Percentiles rank a stretch among this genome's conserved stretches.
Conservation (phyloP, 2,797 vertebrate species). For the Xenopus petersii region DNA sequence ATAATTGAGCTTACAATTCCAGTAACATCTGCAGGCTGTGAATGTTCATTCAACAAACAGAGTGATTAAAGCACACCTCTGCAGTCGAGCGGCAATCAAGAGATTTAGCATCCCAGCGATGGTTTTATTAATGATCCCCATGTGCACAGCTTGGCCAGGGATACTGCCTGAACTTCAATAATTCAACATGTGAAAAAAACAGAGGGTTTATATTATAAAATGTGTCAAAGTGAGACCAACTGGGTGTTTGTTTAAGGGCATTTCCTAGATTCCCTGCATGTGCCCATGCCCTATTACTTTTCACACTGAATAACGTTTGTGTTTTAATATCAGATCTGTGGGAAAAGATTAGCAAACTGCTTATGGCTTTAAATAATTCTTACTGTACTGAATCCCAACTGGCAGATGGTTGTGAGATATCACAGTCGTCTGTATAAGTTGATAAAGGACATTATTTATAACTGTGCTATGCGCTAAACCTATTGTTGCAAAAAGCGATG, state of each 20-base stretch:
- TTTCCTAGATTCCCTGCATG: background rate
- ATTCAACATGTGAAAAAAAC: constrained; percentile 31
- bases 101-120: constrained; percentile 16
- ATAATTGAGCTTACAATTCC: constrained; percentile 43
- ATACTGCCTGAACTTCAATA: constrained; percentile 32
- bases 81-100: constrained; percentile 21
- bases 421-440: background rate
- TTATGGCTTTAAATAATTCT: constrained; percentile 29
- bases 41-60: constrained; percentile 30
- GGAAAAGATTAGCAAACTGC: constrained; percentile 28
- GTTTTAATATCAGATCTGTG: background rate
- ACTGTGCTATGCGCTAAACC: too few relatives aligned
- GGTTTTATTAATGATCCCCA: constrained; percentile 19
- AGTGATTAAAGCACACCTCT: constrained; percentile 36
- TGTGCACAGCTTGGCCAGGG: constrained; percentile 10
- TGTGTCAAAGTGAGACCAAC: constrained; percentile 11
- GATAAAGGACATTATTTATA: too few relatives aligned
- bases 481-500: too few relatives aligned
- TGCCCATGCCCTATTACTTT: background rate
- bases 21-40: constrained; percentile 33
- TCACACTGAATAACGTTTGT: too few relatives aligned
- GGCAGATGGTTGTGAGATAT: constrained; percentile 25
- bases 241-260: background rate
- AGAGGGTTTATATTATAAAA: constrained; percentile 12
- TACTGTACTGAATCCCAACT: constrained; percentile 16